Evolutionary conservation across 2,888 invertebrate genomes (phyloP), one percentile per base, ranked within the genome.

Genomic region (Stenchaetothrips biformis): DNA sequence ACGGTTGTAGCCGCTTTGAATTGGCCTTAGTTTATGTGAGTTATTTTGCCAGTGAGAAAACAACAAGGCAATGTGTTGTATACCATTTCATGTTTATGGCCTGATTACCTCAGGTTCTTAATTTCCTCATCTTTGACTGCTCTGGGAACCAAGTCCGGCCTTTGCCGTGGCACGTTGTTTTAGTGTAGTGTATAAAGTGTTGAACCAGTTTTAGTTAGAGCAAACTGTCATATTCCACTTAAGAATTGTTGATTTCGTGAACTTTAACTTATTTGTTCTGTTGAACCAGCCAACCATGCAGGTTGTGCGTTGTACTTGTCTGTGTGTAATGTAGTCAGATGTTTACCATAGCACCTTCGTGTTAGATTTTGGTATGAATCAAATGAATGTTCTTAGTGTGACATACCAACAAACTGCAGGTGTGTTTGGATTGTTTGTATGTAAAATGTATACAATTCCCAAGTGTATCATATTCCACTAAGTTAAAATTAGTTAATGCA

Each of bases 191-290:
- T 74, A 25, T 21, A 21, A 53, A n/a, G 25, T 74, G 67, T 74
- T 74, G 25, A 74, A 21, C 67, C 67, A 74, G 21, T 74, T 74
- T 74, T 74, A 74, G 67, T 74, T 74, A 74, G 67, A 8, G 25
- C 67, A 74, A 21, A 74, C 67, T 74, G 67, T 74, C 67, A 74
- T 74, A 74, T 74, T 74, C 67, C 67, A 74, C 67, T 74, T 74
- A 74, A 74, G 67, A 25, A 21, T 74, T 74, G 67, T 74, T 74
- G 25, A 74, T 74, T 74, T 21, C 67, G 1, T 74, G 25, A 74
- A 74, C 67, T 74, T 74, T 74, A 74, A 74, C 67, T 74, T 74
- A 74, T 74, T 74, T 74, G 67, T 74, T 74, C 67, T 74, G 67
- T 74, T 74, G 67, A 74, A 21, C 67, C 25, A 74, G 67, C 67